A percentile compares a stretch with the other conserved stretches of the same genome.
Evolutionary conservation across 2,797 vertebrate genomes (phyloP).

Genomic region (Hapalemur alaotrensis): DNA sequence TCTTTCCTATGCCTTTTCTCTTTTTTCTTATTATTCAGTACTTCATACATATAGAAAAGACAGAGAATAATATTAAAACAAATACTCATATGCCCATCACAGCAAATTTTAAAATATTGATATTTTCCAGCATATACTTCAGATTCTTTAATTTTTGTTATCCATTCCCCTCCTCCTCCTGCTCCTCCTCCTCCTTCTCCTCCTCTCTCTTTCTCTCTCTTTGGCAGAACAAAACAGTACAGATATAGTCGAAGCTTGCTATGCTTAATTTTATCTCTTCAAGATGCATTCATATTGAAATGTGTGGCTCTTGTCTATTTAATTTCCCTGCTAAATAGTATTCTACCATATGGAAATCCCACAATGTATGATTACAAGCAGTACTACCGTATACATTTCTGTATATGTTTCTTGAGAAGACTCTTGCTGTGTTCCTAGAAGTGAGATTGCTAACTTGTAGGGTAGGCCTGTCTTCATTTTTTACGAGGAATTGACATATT

Average conservation of each 20-base stretch:
- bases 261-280: not conserved
- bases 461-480: not conserved
- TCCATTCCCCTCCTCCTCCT: not conserved
- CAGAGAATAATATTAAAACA: not conserved
- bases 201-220: no score
- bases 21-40: not conserved
- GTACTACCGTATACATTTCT: not conserved
- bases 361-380: not conserved
- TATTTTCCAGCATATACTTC: not conserved
- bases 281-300: not conserved
- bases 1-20: not conserved
- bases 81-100: not conserved
- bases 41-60: not conserved
- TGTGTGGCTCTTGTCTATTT: not conserved
- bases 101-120: not conserved
- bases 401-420: not conserved
- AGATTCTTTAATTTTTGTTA: not conserved
- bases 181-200: rapidly evolving
- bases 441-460: not conserved
- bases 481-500: not conserved
- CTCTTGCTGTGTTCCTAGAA: not conserved
- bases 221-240: not conserved
- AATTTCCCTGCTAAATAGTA: not conserved
- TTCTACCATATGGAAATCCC: not conserved
- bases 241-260: not conserved